These are phyloP conservation scores for Haemorhous mexicanus DNA, from an alignment of 2,113 vertebrate species.

Conservation along the genomic window DNA sequence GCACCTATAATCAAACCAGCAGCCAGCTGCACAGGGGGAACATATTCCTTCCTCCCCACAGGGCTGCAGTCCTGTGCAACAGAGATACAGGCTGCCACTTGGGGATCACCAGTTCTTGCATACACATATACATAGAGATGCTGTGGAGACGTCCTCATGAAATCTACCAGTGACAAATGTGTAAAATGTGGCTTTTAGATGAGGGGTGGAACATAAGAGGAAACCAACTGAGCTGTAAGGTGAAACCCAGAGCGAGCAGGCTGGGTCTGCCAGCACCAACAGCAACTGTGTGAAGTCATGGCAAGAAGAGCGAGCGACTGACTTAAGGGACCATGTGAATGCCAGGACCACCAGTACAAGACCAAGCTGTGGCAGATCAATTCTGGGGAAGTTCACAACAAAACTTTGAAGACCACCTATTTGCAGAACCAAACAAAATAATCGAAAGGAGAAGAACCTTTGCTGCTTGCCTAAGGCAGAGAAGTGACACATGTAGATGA, in stretches of 20 bases:
- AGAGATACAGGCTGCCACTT: neutral
- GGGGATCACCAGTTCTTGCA: neutral
- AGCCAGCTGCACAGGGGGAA: neutral
- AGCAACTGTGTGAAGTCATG: accelerated
- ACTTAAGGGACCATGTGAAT: neutral
- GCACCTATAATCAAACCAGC: neutral
- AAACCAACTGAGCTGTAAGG: neutral
- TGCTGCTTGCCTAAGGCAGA: neutral
- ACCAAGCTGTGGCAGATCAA: neutral
- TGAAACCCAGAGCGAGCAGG: neutral
- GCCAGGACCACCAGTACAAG: neutral
- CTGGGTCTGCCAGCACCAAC: neutral
- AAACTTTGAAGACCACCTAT: neutral
- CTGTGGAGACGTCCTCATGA: neutral
- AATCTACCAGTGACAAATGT: neutral
- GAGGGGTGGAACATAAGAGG: neutral
- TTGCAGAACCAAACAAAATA: neutral
- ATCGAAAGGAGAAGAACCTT: neutral
- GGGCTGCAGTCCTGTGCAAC: neutral
- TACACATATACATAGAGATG: accelerated
- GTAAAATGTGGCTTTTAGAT: neutral
- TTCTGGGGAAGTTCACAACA: neutral
- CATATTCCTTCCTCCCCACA: accelerated
- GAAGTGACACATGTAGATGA: neutral
- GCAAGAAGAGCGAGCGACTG: neutral